These are phyloP conservation scores for Callimorpha dominula DNA, from an alignment of 2,888 invertebrate genomes.

Conservation along the genomic window DNA sequence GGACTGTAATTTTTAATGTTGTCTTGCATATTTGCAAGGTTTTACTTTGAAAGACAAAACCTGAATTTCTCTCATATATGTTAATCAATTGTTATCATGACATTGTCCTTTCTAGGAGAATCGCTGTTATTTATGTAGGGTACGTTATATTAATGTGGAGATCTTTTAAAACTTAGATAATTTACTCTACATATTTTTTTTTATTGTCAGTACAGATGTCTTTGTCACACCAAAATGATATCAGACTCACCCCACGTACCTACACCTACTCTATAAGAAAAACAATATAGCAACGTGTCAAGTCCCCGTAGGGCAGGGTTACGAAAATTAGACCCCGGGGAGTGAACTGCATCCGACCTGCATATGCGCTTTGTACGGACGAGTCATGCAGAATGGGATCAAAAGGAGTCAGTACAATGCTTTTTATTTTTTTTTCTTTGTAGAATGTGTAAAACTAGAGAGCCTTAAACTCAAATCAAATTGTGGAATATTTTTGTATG, in stretches of 20 bases:
- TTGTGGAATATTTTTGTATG: too few species aligned
- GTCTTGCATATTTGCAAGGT: background rate
- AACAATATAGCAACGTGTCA: constrained; percentile 52
- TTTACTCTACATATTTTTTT: background rate
- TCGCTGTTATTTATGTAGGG: too few species aligned
- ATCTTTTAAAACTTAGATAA: too few species aligned
- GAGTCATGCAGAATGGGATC: constrained; percentile 35
- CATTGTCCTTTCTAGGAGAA: too few species aligned
- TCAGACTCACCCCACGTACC: constrained; percentile 44
- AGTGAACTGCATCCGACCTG: constrained; percentile 81
- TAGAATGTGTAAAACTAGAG: too few species aligned
- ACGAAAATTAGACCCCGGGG: constrained; percentile 84
- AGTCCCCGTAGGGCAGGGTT: constrained; percentile 76
- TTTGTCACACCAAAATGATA: constrained; percentile 52
- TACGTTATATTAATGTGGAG: too few species aligned
- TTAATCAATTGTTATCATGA: too few species aligned
- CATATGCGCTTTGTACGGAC: constrained; percentile 72
- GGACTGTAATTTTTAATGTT: background rate
- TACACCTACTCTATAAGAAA: constrained; percentile 38
- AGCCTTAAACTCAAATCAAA: too few species aligned
- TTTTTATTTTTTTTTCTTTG: too few species aligned
- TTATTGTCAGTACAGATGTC: background rate
- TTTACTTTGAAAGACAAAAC: too few species aligned
- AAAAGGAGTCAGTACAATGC: constrained; percentile 2
- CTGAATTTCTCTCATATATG: too few species aligned